These are phyloP conservation scores for Drosophila rhopaloa DNA, from an alignment of 1,140 invertebrate species.

Conservation along the genomic window DNA sequence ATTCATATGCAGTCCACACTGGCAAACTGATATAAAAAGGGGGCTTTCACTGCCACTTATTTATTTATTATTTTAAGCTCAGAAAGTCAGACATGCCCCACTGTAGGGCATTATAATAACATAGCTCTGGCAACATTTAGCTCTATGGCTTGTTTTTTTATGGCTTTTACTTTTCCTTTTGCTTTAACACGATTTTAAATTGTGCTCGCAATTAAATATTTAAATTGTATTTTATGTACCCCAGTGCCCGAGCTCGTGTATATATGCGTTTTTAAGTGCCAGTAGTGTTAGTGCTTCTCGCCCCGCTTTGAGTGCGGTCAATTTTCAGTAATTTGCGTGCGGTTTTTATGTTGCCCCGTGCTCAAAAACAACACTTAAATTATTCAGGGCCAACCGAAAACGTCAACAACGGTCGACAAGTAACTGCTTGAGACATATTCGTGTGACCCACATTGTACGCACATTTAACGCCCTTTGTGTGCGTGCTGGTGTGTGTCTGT, in stretches of 20 bases:
- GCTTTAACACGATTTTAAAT: constrained; percentile 57
- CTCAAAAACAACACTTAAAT: constrained; percentile 55
- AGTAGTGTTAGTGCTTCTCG: constrained; percentile 17
- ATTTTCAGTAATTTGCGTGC: constrained; percentile 73
- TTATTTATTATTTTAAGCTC: not conserved
- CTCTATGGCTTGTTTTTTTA: constrained; percentile 44
- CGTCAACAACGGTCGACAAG: constrained; percentile 11
- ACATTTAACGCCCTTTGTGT: constrained; percentile 27
- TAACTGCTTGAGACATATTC: constrained; percentile 65
- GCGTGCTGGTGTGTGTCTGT: constrained; percentile 5
- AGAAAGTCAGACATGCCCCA: not conserved
- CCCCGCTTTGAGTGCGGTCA: constrained; percentile 65
- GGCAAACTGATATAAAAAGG: too few species aligned
- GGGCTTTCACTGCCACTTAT: too few species aligned
- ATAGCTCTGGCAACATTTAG: constrained; percentile 39
- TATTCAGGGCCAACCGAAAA: constrained; percentile 52
- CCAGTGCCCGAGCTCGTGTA: not conserved
- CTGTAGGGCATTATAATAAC: constrained; percentile 26
- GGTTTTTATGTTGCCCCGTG: constrained; percentile 62
- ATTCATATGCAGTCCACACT: too few species aligned
- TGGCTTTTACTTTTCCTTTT: constrained; percentile 49
- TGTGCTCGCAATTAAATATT: constrained; percentile 73
- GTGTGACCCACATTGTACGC: constrained; percentile 55
- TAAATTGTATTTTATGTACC: constrained; percentile 65
- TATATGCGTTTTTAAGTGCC: constrained; percentile 11